A percentile compares a stretch with the other conserved stretches of the same genome.
phyloP scores from a whole-genome alignment of 2,113 vertebrate species.

The Athene cunicularia region DNA sequence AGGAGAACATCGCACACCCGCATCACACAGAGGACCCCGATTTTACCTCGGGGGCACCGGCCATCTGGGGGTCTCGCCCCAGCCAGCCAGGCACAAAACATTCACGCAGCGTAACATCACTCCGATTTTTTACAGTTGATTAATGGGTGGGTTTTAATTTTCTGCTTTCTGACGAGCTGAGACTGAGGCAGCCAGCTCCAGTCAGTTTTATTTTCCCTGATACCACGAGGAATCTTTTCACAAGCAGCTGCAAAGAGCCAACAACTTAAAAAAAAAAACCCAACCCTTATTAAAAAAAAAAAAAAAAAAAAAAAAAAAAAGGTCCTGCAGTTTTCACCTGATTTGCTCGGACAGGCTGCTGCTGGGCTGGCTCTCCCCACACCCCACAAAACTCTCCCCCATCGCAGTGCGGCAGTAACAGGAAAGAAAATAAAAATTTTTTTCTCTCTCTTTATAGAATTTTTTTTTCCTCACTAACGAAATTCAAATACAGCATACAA shows the following conservation, averaged over 20 bases:
- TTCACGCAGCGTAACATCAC: neutral
- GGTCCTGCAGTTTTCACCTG: neutral
- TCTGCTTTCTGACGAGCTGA: neutral
- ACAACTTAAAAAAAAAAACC: neutral
- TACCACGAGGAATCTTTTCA: neutral
- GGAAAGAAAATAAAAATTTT: neutral
- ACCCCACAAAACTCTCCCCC: neutral
- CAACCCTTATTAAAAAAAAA: too few relatives aligned
- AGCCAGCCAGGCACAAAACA: neutral
- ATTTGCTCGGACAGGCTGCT: neutral
- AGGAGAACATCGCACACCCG: fast-evolving
- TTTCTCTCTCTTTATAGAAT: neutral
- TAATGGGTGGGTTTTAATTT: neutral
- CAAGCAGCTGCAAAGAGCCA: neutral
- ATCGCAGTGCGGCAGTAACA: fast-evolving
- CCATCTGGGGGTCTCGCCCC: neutral
- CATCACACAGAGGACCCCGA: neutral
- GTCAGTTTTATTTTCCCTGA: neutral
- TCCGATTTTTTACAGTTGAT: neutral
- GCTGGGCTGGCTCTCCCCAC: neutral
- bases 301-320: neutral
- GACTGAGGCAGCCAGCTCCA: neutral
- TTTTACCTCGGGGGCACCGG: neutral
- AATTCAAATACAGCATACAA: neutral
- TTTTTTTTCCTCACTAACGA: neutral